Evolutionary conservation across 2,113 vertebrate genomes (phyloP), one percentile per base, ranked within the genome.

Genomic region (Platanista minor): DNA sequence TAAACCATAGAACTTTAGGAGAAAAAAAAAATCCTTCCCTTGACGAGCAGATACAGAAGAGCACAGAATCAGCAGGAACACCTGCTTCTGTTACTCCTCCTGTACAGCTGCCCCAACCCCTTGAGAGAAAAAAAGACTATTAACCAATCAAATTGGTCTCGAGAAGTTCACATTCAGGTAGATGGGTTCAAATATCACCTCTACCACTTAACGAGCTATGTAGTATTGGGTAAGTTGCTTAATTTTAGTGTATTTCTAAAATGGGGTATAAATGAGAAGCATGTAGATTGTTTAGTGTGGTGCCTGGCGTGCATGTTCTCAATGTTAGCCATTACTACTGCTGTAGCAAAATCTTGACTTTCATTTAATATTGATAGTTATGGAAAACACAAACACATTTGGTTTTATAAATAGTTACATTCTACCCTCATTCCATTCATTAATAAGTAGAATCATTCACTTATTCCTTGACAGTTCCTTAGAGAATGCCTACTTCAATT

Each of bases 321-420:
- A 87, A 12, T 75, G 41, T 67, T 31, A 91, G 72, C 18, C 39
- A 88, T 85, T 81, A 81, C 69, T 62, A 66, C 15, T 90, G 61
- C 41, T 90, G 72, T 17, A 18, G 59, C 27, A 82, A 94, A 90
- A 93, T 12, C 64, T 52, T 90, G 14, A 80, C 54, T 95, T 86
- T 94, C 46, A 72, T 41, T 94, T 96, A 97, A 69, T 57, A 57
- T 57, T 57, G 54, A 57, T 33, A 97, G 77, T 69, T 84, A 69
- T 18, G 20, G 39, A 91, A 62, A 33, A 95, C 6, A 72, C 21
- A 83, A 69, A 81, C 23, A 43, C 12, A 54, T 66, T 59, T 66
- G 18, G 20, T 72, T 87, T 84, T 75, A 67, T 14, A 77, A 88
- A 90, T 87, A 9, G 85, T 67, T 81, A 78, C 41, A 84, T 31